Evolutionary conservation across 2,113 vertebrate genomes (phyloP).

Genomic region (Cebus imitator): DNA sequence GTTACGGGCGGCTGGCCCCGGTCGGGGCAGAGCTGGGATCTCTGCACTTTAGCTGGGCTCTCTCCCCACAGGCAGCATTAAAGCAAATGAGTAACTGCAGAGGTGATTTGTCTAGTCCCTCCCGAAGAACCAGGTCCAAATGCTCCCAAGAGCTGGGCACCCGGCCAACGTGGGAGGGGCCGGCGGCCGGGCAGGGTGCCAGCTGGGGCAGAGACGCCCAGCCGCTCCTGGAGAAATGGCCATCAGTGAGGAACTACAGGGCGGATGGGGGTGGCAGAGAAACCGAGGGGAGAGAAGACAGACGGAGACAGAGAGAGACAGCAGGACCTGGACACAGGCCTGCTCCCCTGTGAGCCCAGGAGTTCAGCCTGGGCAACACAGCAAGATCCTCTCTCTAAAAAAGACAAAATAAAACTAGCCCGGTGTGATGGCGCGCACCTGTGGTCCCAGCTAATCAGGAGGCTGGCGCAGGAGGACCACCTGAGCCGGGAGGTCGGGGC

Average conservation of each 20-base stretch:
- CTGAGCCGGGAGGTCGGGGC: no score
- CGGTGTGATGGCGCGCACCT: no score
- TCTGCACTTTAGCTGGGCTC: not conserved
- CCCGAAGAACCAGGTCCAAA: not conserved
- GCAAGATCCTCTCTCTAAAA: no score
- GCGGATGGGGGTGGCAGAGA: not conserved
- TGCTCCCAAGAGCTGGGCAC: rapidly evolving
- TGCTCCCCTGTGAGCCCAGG: no score
- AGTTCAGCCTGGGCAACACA: no score
- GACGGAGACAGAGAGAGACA: not conserved
- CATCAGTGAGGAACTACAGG: not conserved
- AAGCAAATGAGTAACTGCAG: not conserved
- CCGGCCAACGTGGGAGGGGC: no score
- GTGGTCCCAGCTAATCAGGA: no score
- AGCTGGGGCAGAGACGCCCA: not conserved
- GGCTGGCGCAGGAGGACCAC: no score
- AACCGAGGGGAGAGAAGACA: not conserved
- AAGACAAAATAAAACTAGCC: no score
- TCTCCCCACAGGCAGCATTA: not conserved
- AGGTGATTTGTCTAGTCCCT: not conserved
- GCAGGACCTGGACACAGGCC: not conserved
- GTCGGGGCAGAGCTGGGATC: not conserved
- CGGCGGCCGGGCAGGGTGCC: not conserved
- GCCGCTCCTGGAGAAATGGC: not conserved
- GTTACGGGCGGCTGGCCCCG: no score